A percentile compares a stretch with the other conserved stretches of the same genome.
phyloP scores from a whole-genome alignment of 2,888 invertebrate species.

The Peribatodes rhomboidaria region DNA sequence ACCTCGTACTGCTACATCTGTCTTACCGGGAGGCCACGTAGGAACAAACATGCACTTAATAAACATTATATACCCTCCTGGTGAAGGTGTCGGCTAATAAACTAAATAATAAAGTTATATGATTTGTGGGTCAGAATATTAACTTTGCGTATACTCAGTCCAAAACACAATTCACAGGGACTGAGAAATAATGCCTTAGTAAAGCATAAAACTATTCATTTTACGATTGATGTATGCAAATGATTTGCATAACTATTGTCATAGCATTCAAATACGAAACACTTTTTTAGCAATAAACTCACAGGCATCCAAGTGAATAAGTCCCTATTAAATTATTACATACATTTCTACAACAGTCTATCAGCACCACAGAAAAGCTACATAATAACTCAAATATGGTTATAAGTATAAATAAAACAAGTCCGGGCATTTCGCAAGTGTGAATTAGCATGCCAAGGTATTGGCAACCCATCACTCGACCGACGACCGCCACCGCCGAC shows the following conservation, averaged over 20 bases:
- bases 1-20: too few species aligned
- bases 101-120: too few species aligned
- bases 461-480: constrained; percentile 32
- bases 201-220: background rate
- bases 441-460: constrained; percentile 39
- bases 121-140: too few species aligned
- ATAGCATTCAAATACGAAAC: background rate
- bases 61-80: background rate
- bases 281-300: background rate
- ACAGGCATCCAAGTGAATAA: background rate
- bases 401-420: constrained; percentile 39
- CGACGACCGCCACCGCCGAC: constrained; percentile 2
- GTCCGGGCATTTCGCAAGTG: constrained; percentile 35
- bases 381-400: constrained; percentile 32
- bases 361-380: constrained; percentile 22
- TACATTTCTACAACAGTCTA: background rate
- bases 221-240: background rate
- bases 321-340: background rate
- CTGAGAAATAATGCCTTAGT: background rate
- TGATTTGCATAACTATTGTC: background rate
- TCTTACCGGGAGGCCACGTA: background rate
- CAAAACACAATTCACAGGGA: background rate
- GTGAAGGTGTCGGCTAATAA: background rate
- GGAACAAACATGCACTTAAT: background rate
- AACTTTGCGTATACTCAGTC: too few species aligned